Evolutionary conservation across 2,888 invertebrate species (phyloP).

Genomic region (Cabera pusaria): DNA sequence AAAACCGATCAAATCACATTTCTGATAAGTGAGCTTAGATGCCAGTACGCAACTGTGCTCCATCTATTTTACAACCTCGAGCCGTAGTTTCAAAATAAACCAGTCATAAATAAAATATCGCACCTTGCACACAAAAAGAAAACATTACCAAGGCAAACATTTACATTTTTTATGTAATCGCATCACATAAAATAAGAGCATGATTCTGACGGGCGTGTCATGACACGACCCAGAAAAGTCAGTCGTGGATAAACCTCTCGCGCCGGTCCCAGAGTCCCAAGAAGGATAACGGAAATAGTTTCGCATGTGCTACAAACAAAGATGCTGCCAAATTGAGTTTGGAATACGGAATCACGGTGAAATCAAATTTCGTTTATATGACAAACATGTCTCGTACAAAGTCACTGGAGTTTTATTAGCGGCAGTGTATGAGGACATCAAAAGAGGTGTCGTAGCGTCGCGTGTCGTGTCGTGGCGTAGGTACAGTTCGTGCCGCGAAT

Average conservation of each 20-base stretch:
- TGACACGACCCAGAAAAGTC: slow-evolving; percentile 34
- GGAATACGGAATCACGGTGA: slow-evolving; percentile 54
- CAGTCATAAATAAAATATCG: slow-evolving; percentile 15
- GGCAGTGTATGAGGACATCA: slow-evolving; percentile 62
- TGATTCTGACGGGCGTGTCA: slow-evolving; percentile 33
- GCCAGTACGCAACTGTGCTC: no score
- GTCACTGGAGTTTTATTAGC: slow-evolving; percentile 67
- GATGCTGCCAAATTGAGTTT: slow-evolving; percentile 54
- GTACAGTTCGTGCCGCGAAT: slow-evolving; percentile 72
- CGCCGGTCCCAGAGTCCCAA: slow-evolving; percentile 33
- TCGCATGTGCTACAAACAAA: slow-evolving; percentile 53
- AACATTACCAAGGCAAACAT: slow-evolving; percentile 11
- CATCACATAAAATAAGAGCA: slow-evolving; percentile 34
- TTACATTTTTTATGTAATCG: slow-evolving; percentile 29
- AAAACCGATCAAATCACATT: no score
- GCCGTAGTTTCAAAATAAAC: background rate
- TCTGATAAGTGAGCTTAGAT: no score
- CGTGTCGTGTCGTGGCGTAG: slow-evolving; percentile 39
- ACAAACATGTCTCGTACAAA: slow-evolving; percentile 62
- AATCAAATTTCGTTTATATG: slow-evolving; percentile 68
- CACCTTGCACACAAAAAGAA: slow-evolving; percentile 17
- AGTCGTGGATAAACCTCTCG: slow-evolving; percentile 34
- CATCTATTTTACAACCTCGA: no score
- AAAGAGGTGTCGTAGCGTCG: slow-evolving; percentile 61
- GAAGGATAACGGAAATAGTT: slow-evolving; percentile 48